Conservation (phyloP, 1,140 invertebrate species). For the Leptopilina boulardi region DNA sequence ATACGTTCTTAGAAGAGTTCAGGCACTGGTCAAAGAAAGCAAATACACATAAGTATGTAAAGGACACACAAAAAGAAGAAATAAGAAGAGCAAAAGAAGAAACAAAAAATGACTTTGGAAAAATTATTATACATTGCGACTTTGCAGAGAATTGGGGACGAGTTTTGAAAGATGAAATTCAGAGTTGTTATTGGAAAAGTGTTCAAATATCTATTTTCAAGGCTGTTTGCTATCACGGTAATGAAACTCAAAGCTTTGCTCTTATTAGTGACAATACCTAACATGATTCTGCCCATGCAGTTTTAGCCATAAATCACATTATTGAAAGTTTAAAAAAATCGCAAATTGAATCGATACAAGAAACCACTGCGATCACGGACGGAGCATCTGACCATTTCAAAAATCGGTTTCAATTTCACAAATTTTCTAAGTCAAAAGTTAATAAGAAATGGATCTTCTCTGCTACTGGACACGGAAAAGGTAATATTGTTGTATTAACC, state of each 20-base stretch:
- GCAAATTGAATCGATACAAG: background rate
- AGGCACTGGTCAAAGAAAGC: background rate
- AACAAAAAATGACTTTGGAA: background rate
- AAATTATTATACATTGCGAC: background rate
- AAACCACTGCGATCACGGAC: background rate
- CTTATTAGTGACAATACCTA: background rate
- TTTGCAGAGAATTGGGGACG: background rate
- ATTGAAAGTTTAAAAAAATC: background rate
- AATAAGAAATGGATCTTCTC: too few relatives aligned
- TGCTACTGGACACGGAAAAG: background rate
- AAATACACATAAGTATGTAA: background rate
- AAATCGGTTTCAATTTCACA: too few relatives aligned
- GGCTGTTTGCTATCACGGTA: background rate
- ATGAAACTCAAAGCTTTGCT: background rate
- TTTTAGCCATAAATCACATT: background rate
- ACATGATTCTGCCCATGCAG: background rate
- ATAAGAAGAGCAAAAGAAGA: background rate
- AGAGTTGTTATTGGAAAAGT: background rate
- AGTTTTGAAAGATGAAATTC: background rate
- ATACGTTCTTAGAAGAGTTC: background rate
- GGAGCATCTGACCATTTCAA: too few relatives aligned
- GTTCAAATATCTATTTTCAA: background rate
- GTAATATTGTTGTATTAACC: slow-evolving; percentile 40
- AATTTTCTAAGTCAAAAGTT: too few relatives aligned
- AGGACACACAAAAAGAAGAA: background rate